Percentiles rank a stretch among this genome's conserved stretches.
Evolutionary conservation across 2,113 vertebrate species (phyloP).

Genomic region (Pluvianellus socialis): DNA sequence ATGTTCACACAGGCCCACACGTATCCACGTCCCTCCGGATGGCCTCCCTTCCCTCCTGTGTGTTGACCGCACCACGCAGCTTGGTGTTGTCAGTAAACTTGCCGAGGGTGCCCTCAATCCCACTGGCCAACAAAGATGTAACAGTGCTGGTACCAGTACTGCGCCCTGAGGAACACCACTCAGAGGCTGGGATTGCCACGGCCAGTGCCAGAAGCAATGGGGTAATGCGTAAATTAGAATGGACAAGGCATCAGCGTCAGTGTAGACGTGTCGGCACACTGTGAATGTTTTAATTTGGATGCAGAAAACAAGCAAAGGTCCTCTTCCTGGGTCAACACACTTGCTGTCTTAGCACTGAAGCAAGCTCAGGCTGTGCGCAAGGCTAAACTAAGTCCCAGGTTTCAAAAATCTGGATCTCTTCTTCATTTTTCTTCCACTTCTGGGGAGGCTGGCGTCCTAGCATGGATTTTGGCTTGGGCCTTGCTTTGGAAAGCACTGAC

Average conservation of each 20-base stretch:
- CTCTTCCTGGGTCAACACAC: neutral
- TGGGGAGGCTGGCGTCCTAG: neutral
- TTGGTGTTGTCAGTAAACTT: too few species aligned
- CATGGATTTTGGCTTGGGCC: neutral
- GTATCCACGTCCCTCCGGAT: too few species aligned
- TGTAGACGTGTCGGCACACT: fast-evolving
- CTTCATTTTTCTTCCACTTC: neutral
- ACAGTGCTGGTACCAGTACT: too few species aligned
- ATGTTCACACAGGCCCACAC: too few species aligned
- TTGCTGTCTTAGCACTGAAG: too few species aligned
- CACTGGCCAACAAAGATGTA: too few species aligned
- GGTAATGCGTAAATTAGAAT: neutral
- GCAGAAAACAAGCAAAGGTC: neutral
- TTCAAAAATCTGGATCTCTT: neutral
- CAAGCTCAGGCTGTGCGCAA: too few species aligned
- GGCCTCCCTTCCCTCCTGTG: too few species aligned
- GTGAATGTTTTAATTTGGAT: neutral
- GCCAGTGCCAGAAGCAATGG: neutral
- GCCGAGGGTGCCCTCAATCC: too few species aligned
- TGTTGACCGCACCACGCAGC: too few species aligned
- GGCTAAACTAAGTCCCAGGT: neutral
- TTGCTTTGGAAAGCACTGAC: neutral
- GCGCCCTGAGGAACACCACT: too few species aligned
- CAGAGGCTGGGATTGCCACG: neutral
- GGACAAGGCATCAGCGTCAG: neutral